Percentiles rank a stretch among this genome's conserved stretches.
phyloP scores from a whole-genome alignment of 2,797 vertebrate genomes.

The Euphonia xanthogaster region DNA sequence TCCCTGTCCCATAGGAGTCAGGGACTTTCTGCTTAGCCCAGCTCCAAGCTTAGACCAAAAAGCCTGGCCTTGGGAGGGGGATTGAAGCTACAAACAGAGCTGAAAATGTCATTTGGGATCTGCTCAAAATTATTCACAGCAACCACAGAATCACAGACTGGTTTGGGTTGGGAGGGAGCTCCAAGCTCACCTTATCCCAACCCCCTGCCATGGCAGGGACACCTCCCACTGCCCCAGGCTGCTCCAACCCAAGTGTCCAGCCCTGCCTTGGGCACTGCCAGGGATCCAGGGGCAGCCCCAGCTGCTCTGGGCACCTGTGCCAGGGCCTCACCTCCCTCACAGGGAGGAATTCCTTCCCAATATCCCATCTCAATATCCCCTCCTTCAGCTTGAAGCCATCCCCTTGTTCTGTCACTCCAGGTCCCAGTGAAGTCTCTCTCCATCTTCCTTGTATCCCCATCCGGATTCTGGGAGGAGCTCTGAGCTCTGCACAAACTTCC shows the following conservation, averaged over 20 bases:
- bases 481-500: background rate
- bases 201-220: background rate
- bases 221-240: fast-evolving
- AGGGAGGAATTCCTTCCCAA: background rate
- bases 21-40: background rate
- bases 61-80: background rate
- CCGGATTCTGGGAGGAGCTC: too few species aligned
- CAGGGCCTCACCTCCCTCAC: background rate
- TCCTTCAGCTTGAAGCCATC: background rate
- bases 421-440: fast-evolving
- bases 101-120: background rate
- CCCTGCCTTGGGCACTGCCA: background rate
- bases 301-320: background rate
- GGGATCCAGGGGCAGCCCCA: background rate
- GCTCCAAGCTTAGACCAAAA: background rate
- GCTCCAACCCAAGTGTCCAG: background rate
- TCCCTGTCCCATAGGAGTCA: background rate
- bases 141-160: background rate
- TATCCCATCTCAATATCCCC: too few species aligned
- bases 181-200: background rate
- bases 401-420: background rate
- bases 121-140: background rate
- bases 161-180: background rate
- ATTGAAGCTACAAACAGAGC: background rate
- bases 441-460: background rate